phyloP scores from a whole-genome alignment of 2,888 invertebrate species.

The Chrysolina haemoptera region DNA sequence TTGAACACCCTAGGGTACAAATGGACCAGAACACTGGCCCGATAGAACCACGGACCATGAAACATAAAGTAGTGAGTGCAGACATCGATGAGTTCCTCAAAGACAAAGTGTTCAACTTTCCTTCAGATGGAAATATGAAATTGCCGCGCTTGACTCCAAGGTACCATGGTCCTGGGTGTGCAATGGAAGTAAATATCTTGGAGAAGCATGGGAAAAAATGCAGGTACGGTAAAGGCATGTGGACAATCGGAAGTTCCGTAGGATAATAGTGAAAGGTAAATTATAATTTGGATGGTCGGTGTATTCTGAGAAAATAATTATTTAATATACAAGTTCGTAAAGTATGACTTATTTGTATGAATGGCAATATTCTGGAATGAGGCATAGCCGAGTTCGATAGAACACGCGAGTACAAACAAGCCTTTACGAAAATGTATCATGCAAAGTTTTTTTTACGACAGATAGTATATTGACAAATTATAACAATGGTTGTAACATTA shows the following conservation, averaged over 20 bases:
- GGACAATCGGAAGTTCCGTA: constrained; percentile 4
- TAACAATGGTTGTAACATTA: too few species aligned
- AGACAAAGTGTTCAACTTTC: neutral
- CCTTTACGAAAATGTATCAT: too few species aligned
- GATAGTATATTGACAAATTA: too few species aligned
- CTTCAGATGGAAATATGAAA: constrained; percentile 27
- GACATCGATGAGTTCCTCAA: neutral
- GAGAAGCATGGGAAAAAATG: constrained; percentile 57
- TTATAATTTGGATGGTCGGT: constrained; percentile 1
- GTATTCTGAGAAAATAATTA: neutral
- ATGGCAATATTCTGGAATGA: too few species aligned
- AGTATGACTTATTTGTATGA: too few species aligned
- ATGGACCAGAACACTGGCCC: neutral
- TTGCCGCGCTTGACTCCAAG: constrained; percentile 43
- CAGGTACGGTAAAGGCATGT: constrained; percentile 31
- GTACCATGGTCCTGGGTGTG: constrained; percentile 56
- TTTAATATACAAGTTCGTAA: too few species aligned
- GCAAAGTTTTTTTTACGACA: too few species aligned
- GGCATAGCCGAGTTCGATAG: too few species aligned
- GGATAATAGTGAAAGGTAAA: constrained; percentile 20
- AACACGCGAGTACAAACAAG: too few species aligned
- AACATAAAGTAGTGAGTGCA: neutral
- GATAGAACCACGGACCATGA: neutral
- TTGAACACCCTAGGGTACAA: neutral
- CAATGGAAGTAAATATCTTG: constrained; percentile 55